These are phyloP conservation scores for Nesidiocoris tenuis DNA, from an alignment of 2,888 invertebrate genomes.

Conservation along the genomic window DNA sequence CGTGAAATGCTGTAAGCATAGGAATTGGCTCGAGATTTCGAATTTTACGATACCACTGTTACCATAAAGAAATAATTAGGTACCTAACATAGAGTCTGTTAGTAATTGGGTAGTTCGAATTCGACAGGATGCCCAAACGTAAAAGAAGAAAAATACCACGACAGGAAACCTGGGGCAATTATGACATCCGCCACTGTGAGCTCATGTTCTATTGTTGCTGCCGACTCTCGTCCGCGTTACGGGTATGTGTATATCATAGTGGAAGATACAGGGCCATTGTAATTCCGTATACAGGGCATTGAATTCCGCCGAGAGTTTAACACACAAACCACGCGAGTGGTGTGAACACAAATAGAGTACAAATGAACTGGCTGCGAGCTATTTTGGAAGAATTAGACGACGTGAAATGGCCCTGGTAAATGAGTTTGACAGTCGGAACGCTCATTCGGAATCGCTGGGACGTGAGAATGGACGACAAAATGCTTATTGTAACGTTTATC, in stretches of 20 bases:
- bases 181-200: slow-evolving; percentile 27
- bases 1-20: no score
- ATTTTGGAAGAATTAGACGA: no score
- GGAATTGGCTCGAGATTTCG: no score
- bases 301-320: not conserved
- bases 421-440: no score
- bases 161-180: slow-evolving; percentile 25
- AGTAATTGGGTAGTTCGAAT: not conserved
- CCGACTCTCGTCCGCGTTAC: not conserved
- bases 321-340: not conserved
- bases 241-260: not conserved
- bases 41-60: no score
- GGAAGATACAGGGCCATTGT: not conserved
- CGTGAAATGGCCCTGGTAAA: no score
- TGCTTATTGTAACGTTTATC: no score
- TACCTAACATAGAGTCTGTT: no score
- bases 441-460: no score
- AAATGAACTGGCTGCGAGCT: not conserved
- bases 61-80: no score
- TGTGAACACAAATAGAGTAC: not conserved
- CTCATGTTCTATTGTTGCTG: slow-evolving; percentile 25
- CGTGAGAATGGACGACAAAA: no score
- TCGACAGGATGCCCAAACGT: not conserved
- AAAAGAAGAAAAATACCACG: not conserved
- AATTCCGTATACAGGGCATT: not conserved